A percentile compares a stretch with the other conserved stretches of the same genome.
Conservation (phyloP, 2,797 vertebrate genomes). For the Lithobates sylvaticus region DNA sequence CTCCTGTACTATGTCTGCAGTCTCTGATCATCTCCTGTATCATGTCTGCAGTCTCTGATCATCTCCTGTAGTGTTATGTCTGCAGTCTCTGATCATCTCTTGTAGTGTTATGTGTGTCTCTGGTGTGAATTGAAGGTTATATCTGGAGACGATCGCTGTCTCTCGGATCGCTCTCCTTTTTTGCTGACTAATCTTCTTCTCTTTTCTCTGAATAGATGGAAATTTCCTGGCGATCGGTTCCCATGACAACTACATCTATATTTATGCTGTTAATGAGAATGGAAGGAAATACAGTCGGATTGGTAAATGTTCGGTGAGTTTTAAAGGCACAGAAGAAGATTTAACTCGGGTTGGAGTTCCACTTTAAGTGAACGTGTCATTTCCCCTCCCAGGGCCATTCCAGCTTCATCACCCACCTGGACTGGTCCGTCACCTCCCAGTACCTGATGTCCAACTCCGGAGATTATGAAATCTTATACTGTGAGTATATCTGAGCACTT, state of each 20-base stretch:
- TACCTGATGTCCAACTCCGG: slow-evolving; percentile 98
- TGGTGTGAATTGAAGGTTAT: too few species aligned
- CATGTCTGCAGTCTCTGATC: too few species aligned
- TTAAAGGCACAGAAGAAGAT: neutral
- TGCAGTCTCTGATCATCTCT: too few species aligned
- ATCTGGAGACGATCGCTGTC: too few species aligned
- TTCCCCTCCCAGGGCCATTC: slow-evolving; percentile 89
- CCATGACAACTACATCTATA: slow-evolving; percentile 98
- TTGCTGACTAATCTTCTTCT: slow-evolving; percentile 54
- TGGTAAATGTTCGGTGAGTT: slow-evolving; percentile 95
- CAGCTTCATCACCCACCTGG: slow-evolving; percentile 97
- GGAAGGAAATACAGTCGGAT: slow-evolving; percentile 93
- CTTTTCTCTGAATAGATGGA: slow-evolving; percentile 80
- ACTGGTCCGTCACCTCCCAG: slow-evolving; percentile 96
- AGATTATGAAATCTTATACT: slow-evolving; percentile 98
- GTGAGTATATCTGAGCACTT: slow-evolving; percentile 78
- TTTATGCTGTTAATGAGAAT: slow-evolving; percentile 92
- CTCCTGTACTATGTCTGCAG: too few species aligned
- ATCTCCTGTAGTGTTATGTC: too few species aligned
- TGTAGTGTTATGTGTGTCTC: too few species aligned
- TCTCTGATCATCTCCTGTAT: too few species aligned
- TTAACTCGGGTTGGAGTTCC: neutral
- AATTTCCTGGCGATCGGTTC: slow-evolving; percentile 97
- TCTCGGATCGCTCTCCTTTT: neutral
- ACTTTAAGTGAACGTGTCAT: neutral